Conservation (phyloP, 2,797 vertebrate species). For the Champsocephalus gunnari region DNA sequence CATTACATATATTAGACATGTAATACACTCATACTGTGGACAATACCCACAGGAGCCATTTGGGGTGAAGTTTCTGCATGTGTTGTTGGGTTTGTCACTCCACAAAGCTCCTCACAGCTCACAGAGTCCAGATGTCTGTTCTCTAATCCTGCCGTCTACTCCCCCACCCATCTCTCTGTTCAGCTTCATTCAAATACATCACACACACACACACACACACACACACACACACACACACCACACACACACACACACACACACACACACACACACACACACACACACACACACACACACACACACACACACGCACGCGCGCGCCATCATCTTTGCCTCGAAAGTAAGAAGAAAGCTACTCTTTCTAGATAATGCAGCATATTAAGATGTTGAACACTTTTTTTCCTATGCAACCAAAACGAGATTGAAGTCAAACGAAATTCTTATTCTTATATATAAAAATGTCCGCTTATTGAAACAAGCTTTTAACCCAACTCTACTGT, state of each 20-base stretch:
- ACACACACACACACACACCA: slow-evolving; percentile 22
- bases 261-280: not conserved
- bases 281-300: slow-evolving; percentile 4
- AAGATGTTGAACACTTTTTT: not conserved
- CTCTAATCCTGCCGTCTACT: slow-evolving; percentile 62
- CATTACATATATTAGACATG: too few species aligned
- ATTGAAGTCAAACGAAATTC: too few species aligned
- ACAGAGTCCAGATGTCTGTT: slow-evolving; percentile 69
- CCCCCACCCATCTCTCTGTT: slow-evolving; percentile 31
- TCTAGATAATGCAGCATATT: slow-evolving; percentile 4
- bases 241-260: slow-evolving; percentile 2
- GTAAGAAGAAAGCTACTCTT: slow-evolving; percentile 6
- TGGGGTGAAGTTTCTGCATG: too few species aligned
- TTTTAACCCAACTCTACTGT: too few species aligned
- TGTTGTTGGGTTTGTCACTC: slow-evolving; percentile 8
- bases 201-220: slow-evolving; percentile 7
- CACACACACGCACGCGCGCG: too few species aligned
- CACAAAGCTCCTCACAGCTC: slow-evolving; percentile 60
- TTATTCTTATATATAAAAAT: too few species aligned
- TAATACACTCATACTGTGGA: too few species aligned
- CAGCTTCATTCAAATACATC: slow-evolving; percentile 25
- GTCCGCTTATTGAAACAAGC: too few species aligned
- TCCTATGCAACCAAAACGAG: not conserved
- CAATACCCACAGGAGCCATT: too few species aligned
- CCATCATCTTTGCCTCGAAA: slow-evolving; percentile 21